Evolutionary conservation across 2,888 invertebrate genomes (phyloP), one percentile per base, ranked within the genome.

Genomic region (Pocota personata): DNA sequence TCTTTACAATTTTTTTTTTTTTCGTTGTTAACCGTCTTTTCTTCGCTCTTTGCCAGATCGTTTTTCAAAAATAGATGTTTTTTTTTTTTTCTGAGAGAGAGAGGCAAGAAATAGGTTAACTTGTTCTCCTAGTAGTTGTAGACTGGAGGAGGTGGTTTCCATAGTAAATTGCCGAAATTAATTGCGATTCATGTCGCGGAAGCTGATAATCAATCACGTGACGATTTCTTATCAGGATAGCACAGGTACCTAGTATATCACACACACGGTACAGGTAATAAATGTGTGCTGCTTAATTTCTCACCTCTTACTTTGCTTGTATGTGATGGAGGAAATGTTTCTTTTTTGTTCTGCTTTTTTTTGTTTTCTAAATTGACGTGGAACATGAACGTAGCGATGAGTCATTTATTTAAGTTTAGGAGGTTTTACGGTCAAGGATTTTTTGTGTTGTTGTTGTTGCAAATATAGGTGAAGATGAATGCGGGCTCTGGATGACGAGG

Each of bases 181-280:
- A 73, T 83, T 69, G 78, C 67, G 48, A 62, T 67, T 27, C 73
- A 62, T 62, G 57, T 32, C 55, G 62, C 12, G 14, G 62, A 55
- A 27, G n/a, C 43, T 58, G 46, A 43, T 72, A 76, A 75, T 83
- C 82, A 83, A 72, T 83, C 82, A 83, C 60, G 55, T 83, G 78
- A 78, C 67, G 67, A 37, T 72, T 67, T 60, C 32, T 82, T 82
- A 77, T 83, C 78, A 78, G 43, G 10, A 14, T n/a, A 30, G 14
- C n/a, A 16, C 48, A 64, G 64, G 46, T 50, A n/a, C n/a, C n/a
- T n/a, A n/a, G n/a, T n/a, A 64, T 6, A 57, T 8, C 73, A 67
- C 7, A n/a, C 10, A 62, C 12, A 32, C 43, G 32, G 27, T 30
- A 37, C 16, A 35, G 27, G 55, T 57, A 58, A 76, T 58, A 69